phyloP scores from a whole-genome alignment of 1,140 invertebrate species.

The Wasmannia auropunctata region DNA sequence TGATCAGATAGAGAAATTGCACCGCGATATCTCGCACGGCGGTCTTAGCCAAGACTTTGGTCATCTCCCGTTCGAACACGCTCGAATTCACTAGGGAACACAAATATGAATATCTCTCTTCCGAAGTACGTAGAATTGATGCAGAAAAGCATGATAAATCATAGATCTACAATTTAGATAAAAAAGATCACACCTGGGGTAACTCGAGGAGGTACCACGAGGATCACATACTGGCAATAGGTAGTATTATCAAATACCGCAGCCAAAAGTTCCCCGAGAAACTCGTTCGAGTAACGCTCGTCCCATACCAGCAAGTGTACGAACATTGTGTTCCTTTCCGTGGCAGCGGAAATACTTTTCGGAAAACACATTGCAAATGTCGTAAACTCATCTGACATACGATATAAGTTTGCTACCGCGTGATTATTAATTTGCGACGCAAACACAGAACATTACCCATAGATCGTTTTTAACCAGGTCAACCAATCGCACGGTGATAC shows the following conservation, averaged over 20 bases:
- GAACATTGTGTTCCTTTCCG: slow-evolving; percentile 85
- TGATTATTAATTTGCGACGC: no score
- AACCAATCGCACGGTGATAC: slow-evolving; percentile 85
- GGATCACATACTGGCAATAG: slow-evolving; percentile 84
- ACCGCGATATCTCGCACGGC: neutral
- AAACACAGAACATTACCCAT: slow-evolving; percentile 80
- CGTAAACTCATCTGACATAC: neutral
- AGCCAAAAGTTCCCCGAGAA: slow-evolving; percentile 85
- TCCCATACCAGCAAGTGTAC: slow-evolving; percentile 86
- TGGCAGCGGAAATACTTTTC: slow-evolving; percentile 78
- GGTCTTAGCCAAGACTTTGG: slow-evolving; percentile 55
- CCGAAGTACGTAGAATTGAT: neutral
- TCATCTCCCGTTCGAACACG: slow-evolving; percentile 71
- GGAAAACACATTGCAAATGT: no score
- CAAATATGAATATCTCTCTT: neutral
- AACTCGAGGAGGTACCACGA: slow-evolving; percentile 84
- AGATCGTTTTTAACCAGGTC: slow-evolving; percentile 85
- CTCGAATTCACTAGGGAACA: slow-evolving; percentile 63
- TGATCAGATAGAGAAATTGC: slow-evolving; percentile 79
- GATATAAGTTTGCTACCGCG: neutral
- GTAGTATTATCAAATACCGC: slow-evolving; percentile 85
- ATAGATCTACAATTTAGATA: no score
- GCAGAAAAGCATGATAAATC: no score
- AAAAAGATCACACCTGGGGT: slow-evolving; percentile 78
- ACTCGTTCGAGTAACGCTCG: slow-evolving; percentile 80